Evolutionary conservation across 2,113 vertebrate species (phyloP).

Genomic region (Condylura cristata): DNA sequence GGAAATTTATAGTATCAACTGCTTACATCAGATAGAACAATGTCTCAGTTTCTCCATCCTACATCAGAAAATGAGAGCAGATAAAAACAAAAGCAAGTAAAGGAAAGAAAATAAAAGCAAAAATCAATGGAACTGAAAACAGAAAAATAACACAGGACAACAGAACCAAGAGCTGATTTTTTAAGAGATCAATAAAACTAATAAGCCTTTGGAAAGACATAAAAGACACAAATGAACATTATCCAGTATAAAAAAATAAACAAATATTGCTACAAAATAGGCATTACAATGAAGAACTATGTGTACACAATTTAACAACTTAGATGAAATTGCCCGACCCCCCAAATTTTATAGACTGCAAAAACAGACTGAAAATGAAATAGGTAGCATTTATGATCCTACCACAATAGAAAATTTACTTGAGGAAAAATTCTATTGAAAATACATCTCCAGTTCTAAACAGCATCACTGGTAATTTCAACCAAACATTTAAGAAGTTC

Average conservation of each 20-base stretch:
- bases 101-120: background rate
- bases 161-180: background rate
- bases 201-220: background rate
- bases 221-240: background rate
- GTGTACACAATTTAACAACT: background rate
- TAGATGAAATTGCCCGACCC: background rate
- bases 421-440: background rate
- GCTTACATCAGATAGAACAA: background rate
- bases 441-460: background rate
- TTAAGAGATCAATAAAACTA: background rate
- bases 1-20: background rate
- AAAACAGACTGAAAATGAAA: background rate
- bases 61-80: accelerated
- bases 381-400: background rate
- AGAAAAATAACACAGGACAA: background rate
- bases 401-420: background rate
- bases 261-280: background rate
- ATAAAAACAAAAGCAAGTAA: background rate
- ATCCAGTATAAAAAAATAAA: background rate
- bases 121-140: background rate
- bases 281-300: background rate
- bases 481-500: background rate
- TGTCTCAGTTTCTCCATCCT: background rate
- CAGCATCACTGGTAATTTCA: background rate
- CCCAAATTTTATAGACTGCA: background rate